These are phyloP conservation scores for Myiagra hebetior DNA, from an alignment of 2,113 vertebrate genomes.

Conservation along the genomic window DNA sequence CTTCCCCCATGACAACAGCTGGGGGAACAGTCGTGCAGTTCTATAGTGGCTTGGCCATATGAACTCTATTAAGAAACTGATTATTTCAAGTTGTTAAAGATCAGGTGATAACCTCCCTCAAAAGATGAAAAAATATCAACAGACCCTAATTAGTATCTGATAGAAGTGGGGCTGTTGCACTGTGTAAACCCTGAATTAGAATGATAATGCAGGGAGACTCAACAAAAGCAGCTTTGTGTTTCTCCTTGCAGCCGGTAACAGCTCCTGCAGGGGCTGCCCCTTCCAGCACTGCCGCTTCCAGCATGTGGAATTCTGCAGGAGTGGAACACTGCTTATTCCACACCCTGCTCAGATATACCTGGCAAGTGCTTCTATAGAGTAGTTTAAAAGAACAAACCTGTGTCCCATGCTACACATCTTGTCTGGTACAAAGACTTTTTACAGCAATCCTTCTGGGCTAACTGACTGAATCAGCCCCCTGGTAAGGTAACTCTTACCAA, in stretches of 20 bases:
- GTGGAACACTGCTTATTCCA: accelerated
- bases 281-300: neutral
- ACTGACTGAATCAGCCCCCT: no score
- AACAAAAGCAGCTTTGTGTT: neutral
- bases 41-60: neutral
- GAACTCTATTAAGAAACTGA: constrained; percentile 2
- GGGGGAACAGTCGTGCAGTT: neutral
- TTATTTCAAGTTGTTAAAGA: constrained; percentile 1
- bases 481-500: neutral
- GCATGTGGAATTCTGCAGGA: accelerated
- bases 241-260: neutral
- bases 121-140: neutral
- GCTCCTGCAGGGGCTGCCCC: neutral
- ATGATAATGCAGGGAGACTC: neutral
- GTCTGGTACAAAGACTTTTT: neutral
- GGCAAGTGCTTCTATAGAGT: accelerated
- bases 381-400: neutral
- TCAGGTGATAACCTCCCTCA: neutral
- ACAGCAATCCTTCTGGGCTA: neutral
- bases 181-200: neutral
- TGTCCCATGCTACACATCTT: neutral
- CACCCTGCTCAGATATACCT: accelerated
- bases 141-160: neutral
- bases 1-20: neutral
- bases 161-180: neutral